Base-by-base conservation (phyloP, 2,888 invertebrate genomes). In the Steinernema hermaphroditum region DNA sequence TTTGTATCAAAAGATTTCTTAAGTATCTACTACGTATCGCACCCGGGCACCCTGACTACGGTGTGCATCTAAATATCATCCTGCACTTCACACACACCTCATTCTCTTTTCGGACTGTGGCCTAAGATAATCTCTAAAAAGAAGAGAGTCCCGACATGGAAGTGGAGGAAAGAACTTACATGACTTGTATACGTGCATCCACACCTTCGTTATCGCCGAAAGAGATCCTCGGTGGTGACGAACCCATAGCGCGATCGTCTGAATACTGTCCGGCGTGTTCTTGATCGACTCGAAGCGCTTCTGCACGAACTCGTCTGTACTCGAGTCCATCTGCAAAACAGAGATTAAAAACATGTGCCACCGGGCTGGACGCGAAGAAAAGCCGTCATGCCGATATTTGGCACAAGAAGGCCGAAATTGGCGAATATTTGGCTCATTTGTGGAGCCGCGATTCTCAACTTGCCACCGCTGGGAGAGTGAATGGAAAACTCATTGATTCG, bases 171-270 rank as follows among this genome's bases (percentile, higher is more conserved):
- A 46, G 4, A n/a, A 46, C 70, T 22, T 69, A 83, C 84, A 79
- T 68, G 74, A 73, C 73, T 79, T 74, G 71, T 82, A 85, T 16
- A 82, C 77, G 37, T 80, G 79, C 57, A 83, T 72, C 85, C 85
- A 85, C 49, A 76, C 77, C 2, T 78, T 77, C 0, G 81, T 80
- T 24, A 85, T 80, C 14, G 79, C 72, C 70, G 82, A 80, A 32
- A 84, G 80, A 14, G 80, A 78, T 16, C 76, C 77, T 46, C 80
- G 79, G 29, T 81, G 81, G 72, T 84, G 81, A 57, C 82, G 82
- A 70, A 85, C 29, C 62, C 62, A 62, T 12, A 62, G 62, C 1
- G 62, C 62, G 62, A 62, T 62, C 16, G 62, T 27, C 19, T 62
- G 62, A 16, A 62, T 62, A 32, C 62, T 62, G 62, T 62, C 62